Evolutionary conservation across 2,888 invertebrate genomes (phyloP).

Genomic region (Hypsopygia costalis): DNA sequence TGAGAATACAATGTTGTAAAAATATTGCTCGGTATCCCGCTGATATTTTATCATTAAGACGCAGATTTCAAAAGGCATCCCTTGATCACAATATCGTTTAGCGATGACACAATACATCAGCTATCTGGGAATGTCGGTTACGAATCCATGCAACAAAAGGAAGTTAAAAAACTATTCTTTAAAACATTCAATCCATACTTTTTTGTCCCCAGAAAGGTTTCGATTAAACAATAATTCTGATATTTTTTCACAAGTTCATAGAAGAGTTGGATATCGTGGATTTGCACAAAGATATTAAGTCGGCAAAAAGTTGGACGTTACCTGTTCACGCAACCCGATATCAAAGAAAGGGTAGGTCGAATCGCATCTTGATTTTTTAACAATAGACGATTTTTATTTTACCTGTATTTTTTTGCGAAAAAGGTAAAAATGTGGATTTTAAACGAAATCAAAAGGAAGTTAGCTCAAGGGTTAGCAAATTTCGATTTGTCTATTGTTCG

Average conservation of each 20-base stretch:
- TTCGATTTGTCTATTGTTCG: constrained; percentile 50
- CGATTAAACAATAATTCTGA: constrained; percentile 65
- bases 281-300: constrained; percentile 62
- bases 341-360: constrained; percentile 73
- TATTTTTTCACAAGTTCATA: constrained; percentile 54
- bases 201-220: constrained; percentile 61
- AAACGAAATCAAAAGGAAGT: constrained; percentile 67
- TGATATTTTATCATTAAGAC: constrained; percentile 72
- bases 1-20: constrained; percentile 65
- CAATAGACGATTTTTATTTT: constrained; percentile 40
- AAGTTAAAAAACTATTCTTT: constrained; percentile 63
- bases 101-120: constrained; percentile 58
- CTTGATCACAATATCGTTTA: constrained; percentile 60
- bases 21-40: constrained; percentile 68
- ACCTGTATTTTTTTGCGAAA: constrained; percentile 58
- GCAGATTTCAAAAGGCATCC: constrained; percentile 55
- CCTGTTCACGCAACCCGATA: constrained; percentile 77
- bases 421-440: constrained; percentile 52
- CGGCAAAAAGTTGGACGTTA: constrained; percentile 68
- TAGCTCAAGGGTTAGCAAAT: constrained; percentile 66
- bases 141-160: constrained; percentile 63
- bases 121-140: constrained; percentile 79
- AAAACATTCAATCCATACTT: constrained; percentile 55
- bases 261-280: constrained; percentile 73
- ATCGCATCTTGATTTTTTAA: constrained; percentile 53